Evolutionary conservation across 2,888 invertebrate genomes (phyloP), one percentile per base, ranked within the genome.

Genomic region (Nomada goodeniana): DNA sequence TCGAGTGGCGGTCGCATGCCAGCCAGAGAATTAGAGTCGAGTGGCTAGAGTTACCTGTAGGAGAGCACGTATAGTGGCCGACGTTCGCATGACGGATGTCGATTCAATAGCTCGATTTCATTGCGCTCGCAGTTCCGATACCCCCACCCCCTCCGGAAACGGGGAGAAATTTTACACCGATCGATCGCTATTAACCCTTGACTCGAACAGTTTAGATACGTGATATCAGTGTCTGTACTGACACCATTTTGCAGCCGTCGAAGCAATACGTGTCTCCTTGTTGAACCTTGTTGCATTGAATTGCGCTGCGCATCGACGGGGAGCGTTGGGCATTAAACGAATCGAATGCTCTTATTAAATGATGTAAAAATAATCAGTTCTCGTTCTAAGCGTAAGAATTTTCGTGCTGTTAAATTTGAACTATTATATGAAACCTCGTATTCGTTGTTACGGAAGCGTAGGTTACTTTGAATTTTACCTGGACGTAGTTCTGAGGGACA

Each of bases 21-120:
- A 87, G 89, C 87, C 88, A 75, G 89, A 88, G 91, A 93, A 92
- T 92, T 92, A 92, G 85, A 87, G 89, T 90, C 90, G 90, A 92
- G 91, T 89, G 90, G 92, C 88, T 89, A 88, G 89, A 86, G 88
- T 91, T 91, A 90, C 91, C 88, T 71, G 82, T 80, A 85, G 83
- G 76, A 85, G 86, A 86, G 80, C 86, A 89, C 84, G 88, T 86
- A 86, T 88, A 82, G 83, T 73, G 76, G 20, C 79, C 85, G 87
- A 89, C 89, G 86, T 88, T 90, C 86, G 88, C 91, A 91, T 92
- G 91, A 93, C 92, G 90, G 88, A 92, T 91, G 90, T 87, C 92
- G 92, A 92, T 93, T 91, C 91, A 89, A 93, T 93, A 91, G 89
- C 90, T 90, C 89, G 91, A 93, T 93, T 92, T 91, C 90, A 88